These are phyloP conservation scores for Ciconia boyciana DNA, from an alignment of 2,113 vertebrate species.

Conservation along the genomic window DNA sequence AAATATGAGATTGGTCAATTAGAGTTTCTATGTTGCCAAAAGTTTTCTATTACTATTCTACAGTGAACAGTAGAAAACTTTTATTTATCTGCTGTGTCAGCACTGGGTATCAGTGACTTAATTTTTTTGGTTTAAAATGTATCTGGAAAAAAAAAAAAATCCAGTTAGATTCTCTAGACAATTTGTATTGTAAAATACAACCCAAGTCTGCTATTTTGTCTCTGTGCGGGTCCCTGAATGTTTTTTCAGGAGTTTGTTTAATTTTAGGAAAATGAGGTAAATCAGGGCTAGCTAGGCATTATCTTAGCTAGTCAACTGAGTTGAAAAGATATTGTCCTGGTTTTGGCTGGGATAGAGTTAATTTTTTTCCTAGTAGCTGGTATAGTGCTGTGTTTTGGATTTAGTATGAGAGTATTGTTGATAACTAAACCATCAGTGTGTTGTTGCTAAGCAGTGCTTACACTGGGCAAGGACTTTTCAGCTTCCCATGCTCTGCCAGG, in stretches of 20 bases:
- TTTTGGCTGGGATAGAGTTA: no score
- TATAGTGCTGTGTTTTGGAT: no score
- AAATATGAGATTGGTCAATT: background rate
- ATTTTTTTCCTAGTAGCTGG: no score
- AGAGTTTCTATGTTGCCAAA: background rate
- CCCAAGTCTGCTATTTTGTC: fast-evolving
- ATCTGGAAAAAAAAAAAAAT: background rate
- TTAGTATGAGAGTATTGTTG: no score
- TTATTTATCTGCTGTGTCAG: background rate
- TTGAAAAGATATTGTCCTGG: background rate
- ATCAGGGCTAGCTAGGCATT: background rate
- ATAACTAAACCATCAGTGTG: no score
- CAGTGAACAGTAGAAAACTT: background rate
- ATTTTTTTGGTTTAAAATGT: background rate
- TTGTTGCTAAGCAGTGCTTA: no score
- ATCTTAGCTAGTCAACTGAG: background rate
- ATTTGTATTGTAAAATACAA: background rate
- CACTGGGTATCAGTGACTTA: background rate
- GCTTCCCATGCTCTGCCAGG: no score
- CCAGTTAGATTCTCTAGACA: background rate
- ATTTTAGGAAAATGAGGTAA: background rate
- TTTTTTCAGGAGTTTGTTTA: background rate
- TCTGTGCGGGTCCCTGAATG: background rate
- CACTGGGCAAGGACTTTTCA: no score
- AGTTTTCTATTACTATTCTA: background rate